Percentiles rank a stretch among this genome's conserved stretches.
Evolutionary conservation across 2,113 vertebrate genomes (phyloP).

Genomic region (Brachyhypopomus occidentalis): DNA sequence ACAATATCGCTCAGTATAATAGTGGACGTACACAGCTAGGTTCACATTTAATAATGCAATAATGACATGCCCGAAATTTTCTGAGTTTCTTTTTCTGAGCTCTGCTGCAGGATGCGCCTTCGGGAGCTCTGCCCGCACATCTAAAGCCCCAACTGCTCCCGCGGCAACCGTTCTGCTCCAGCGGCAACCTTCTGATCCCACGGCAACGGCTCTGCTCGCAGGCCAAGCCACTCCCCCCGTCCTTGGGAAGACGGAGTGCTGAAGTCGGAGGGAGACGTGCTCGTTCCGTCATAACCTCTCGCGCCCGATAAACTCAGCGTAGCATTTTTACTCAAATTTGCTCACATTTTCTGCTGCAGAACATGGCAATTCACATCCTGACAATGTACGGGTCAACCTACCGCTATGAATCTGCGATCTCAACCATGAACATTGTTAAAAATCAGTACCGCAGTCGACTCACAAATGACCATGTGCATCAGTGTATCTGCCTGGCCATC

Average conservation of each 20-base stretch:
- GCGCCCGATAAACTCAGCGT: neutral
- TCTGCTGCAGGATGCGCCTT: slow-evolving; percentile 22
- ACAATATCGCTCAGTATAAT: too few species aligned
- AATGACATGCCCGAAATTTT: too few species aligned
- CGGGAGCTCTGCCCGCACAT: slow-evolving; percentile 9
- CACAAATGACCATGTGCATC: neutral
- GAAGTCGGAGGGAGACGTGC: neutral
- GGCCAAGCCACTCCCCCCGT: neutral
- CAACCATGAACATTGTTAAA: slow-evolving; percentile 41
- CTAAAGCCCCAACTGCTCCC: slow-evolving; percentile 35
- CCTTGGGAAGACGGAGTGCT: neutral
- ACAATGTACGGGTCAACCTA: slow-evolving; percentile 17
- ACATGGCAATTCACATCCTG: slow-evolving; percentile 24
- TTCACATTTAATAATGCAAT: too few species aligned
- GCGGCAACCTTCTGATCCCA: too few species aligned
- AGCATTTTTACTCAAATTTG: neutral
- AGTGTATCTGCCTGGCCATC: too few species aligned
- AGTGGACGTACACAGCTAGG: too few species aligned
- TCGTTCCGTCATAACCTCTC: neutral
- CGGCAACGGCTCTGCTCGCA: too few species aligned
- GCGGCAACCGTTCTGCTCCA: neutral
- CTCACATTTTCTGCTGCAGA: slow-evolving; percentile 36
- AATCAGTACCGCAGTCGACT: slow-evolving; percentile 29
- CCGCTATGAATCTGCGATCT: slow-evolving; percentile 32
- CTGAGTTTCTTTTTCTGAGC: too few species aligned